Evolutionary conservation across 1,140 invertebrate genomes (phyloP), one percentile per base, ranked within the genome.

Genomic region (Saxidomus purpurata): DNA sequence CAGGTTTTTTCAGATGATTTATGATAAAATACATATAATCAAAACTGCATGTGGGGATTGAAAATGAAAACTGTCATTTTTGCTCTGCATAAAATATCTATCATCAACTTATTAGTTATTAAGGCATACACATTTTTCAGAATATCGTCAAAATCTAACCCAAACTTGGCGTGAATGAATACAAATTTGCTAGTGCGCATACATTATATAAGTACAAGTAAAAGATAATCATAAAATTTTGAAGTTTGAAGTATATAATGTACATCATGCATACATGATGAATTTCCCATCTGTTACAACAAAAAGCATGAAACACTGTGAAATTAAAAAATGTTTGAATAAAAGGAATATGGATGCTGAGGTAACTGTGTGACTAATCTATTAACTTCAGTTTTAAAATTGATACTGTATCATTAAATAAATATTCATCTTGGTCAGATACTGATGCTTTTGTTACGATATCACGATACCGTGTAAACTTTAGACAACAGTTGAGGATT

Each of bases 391-490:
- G 13, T 71, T 38, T 28, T 13, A 34, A 38, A 71, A 71, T n/a
- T 71, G 67, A 71, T 71, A 71, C 67, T 71, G 19, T 17, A 71
- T 71, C 67, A 71, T 71, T 71, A 71, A 71, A 71, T 22, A 15
- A 31, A 22, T 71, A 38, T 71, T 71, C 34, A 28, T 71, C 67
- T 38, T 71, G 8, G 25, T 38, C 34, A 71, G 36, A 71, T 71
- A 71, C 34, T 38, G 67, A 71, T 38, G 67, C 34, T 36, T 71
- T 71, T 71, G 67, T 71, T 71, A 38, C 34, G 8, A 28, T 63
- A 71, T 28, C 28, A 19, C 6, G 1, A 28, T 71, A n/a, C n/a
- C n/a, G n/a, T n/a, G n/a, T n/a, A n/a, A n/a, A 63, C 67, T 71
- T 38, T 2, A 36, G 67, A 71, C 67, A 71, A 71, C 67, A 71